Conservation (phyloP, 53 echinoderm and acorn worm genomes). For the Hippasteria phrygiana region DNA sequence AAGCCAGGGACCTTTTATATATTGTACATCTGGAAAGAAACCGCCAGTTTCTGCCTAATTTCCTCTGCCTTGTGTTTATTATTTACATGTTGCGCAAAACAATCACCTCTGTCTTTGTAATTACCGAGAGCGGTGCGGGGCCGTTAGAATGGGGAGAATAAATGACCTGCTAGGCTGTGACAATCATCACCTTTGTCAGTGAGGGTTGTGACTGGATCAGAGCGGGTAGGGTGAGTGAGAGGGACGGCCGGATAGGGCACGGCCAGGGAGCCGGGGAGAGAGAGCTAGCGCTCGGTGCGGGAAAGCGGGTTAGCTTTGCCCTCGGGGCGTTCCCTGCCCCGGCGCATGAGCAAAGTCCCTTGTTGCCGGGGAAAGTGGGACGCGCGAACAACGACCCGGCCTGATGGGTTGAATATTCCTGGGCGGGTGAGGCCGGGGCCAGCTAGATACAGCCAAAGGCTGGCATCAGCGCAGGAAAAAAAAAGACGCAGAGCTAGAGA, state of each 20-base stretch:
- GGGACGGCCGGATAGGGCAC: conserved; percentile 7
- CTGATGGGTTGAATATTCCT: not conserved
- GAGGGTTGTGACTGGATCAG: conserved; percentile 45
- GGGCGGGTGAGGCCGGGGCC: not conserved
- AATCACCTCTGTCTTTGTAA: conserved; percentile 34
- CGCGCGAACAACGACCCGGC: conserved; percentile 71
- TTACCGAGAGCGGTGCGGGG: conserved; percentile 4
- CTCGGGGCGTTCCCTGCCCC: conserved; percentile 40
- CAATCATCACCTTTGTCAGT: conserved; percentile 62
- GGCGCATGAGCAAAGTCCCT: conserved; percentile 61
- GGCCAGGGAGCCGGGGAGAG: not conserved
- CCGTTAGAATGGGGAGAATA: not conserved
- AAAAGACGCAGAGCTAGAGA: not conserved
- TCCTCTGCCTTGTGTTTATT: conserved; percentile 21
- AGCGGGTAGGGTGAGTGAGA: not conserved
- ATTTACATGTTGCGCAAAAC: conserved; percentile 53
- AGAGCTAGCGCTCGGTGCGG: conserved; percentile 7
- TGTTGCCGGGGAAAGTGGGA: conserved; percentile 63
- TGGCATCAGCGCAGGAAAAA: conserved; percentile 1
- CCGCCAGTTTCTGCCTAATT: conserved; percentile 42
- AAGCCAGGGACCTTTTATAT: conserved; percentile 7
- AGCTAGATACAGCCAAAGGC: conserved; percentile 46
- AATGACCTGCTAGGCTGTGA: conserved; percentile 55
- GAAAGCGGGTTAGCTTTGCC: conserved; percentile 68
- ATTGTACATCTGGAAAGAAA: not conserved